phyloP scores from a whole-genome alignment of 2,113 vertebrate genomes.

The Sinocyclocheilus maitianheensis region DNA sequence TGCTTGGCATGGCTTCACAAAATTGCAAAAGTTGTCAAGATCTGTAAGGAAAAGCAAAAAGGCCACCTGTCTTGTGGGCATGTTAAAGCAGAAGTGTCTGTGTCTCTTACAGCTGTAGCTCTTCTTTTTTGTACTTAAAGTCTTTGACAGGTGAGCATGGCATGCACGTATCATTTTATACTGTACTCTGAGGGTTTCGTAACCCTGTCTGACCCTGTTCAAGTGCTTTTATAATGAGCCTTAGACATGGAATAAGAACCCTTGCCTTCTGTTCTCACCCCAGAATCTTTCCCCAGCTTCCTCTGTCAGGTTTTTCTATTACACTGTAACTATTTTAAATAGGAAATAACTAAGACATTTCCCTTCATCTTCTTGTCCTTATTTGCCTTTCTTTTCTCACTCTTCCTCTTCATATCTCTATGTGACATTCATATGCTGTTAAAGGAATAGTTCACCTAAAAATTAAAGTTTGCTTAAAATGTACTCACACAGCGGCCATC shows the following conservation, averaged over 20 bases:
- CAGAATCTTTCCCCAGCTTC: background rate
- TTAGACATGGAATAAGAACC: conserved; percentile 12
- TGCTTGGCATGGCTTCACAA: background rate
- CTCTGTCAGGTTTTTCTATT: background rate
- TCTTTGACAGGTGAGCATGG: conserved; percentile 21
- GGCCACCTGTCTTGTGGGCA: background rate
- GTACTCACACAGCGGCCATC: too few species aligned
- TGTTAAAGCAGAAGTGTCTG: background rate
- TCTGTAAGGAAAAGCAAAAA: background rate
- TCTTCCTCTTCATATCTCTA: background rate
- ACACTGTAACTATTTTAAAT: background rate
- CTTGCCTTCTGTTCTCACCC: background rate
- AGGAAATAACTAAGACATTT: background rate
- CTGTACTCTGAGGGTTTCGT: background rate
- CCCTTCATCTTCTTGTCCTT: background rate
- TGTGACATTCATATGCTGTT: too few species aligned
- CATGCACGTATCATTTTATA: conserved; percentile 18
- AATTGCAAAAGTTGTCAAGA: conserved; percentile 14
- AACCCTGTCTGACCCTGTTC: background rate
- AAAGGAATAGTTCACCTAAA: too few species aligned
- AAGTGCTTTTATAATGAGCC: conserved; percentile 25
- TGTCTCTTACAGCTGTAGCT: background rate
- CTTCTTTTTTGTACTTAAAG: background rate
- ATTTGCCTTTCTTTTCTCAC: conserved; percentile 20
- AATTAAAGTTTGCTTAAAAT: too few species aligned